Conservation (phyloP, 2,113 vertebrate species). For the Cacatua alba region DNA sequence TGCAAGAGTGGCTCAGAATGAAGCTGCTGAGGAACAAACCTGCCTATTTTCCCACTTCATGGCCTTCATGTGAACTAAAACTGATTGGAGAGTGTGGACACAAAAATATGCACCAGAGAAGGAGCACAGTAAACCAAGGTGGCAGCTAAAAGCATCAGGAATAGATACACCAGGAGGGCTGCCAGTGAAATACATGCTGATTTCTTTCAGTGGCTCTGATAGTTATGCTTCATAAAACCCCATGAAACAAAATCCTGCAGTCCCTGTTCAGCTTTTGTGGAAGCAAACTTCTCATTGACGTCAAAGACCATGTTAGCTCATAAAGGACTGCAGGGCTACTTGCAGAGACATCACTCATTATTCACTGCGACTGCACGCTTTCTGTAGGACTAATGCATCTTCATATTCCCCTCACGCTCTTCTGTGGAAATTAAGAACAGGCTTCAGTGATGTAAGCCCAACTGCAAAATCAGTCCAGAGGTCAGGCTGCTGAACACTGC, state of each 20-base stretch:
- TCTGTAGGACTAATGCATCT: background rate
- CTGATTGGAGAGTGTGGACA: background rate
- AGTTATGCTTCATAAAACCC: background rate
- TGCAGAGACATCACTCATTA: background rate
- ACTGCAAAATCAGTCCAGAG: background rate
- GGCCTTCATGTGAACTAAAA: background rate
- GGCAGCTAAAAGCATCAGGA: background rate
- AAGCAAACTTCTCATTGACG: background rate
- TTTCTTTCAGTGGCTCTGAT: background rate
- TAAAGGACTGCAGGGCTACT: background rate
- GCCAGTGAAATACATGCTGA: background rate
- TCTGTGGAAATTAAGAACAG: background rate
- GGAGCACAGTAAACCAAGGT: background rate
- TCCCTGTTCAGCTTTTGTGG: background rate
- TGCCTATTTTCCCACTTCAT: background rate
- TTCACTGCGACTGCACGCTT: background rate
- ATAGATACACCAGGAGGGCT: background rate
- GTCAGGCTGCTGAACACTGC: background rate
- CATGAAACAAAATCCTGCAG: background rate
- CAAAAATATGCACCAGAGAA: background rate
- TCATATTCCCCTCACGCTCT: background rate
- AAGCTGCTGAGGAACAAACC: background rate
- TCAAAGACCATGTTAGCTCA: background rate
- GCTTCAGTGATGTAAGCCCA: background rate
- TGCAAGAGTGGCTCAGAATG: background rate